Evolutionary conservation across 1,140 invertebrate genomes (phyloP).

Genomic region (Eciton burchellii): DNA sequence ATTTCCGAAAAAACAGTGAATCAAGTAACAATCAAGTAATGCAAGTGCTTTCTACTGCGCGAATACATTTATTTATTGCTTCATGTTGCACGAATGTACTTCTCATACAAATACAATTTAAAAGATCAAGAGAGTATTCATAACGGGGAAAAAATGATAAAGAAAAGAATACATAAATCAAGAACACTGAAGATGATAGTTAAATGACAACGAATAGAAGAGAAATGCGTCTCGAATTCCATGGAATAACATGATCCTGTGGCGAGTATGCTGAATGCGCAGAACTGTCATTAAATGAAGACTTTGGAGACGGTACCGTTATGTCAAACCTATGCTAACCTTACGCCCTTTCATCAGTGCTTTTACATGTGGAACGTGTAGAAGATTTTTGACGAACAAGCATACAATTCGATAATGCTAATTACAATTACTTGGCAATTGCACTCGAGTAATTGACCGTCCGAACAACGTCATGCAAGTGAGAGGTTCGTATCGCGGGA

Average conservation of each 20-base stretch:
- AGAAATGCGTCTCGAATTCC: not conserved
- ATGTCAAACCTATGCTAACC: conserved; percentile 57
- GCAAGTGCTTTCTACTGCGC: too few species aligned
- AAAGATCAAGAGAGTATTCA: not conserved
- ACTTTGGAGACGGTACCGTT: conserved; percentile 63
- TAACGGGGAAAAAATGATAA: not conserved
- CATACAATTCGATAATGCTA: not conserved
- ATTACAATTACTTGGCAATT: not conserved
- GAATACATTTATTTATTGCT: too few species aligned
- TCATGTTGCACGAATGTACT: too few species aligned
- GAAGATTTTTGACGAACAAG: not conserved
- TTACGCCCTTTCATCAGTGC: not conserved
- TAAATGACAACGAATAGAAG: too few species aligned
- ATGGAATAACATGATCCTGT: not conserved
- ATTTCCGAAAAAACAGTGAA: too few species aligned
- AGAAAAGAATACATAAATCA: not conserved
- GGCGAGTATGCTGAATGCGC: conserved; percentile 28
- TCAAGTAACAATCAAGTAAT: too few species aligned
- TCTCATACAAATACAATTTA: not conserved
- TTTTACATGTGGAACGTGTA: not conserved
- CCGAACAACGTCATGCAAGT: not conserved
- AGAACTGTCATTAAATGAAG: conserved; percentile 1
- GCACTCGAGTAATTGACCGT: not conserved
- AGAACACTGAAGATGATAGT: not conserved
- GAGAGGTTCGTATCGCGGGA: not conserved